These are phyloP conservation scores for Poeciliopsis turrubarensis DNA, from an alignment of 2,113 vertebrate genomes.

Conservation along the genomic window DNA sequence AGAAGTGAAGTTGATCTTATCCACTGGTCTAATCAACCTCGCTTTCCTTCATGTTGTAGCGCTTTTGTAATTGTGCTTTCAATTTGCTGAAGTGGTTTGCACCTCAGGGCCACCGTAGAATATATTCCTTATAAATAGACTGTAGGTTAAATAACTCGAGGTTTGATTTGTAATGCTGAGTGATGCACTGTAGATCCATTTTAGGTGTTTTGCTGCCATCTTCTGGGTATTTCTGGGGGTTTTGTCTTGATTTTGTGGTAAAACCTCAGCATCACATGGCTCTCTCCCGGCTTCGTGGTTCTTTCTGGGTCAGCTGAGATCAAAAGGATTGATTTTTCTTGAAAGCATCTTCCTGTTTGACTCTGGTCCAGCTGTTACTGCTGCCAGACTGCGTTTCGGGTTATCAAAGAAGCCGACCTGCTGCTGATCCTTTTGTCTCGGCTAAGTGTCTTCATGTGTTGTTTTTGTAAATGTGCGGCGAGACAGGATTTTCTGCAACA, in stretches of 20 bases:
- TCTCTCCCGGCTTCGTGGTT: not conserved
- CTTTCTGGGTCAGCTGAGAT: constrained; percentile 22
- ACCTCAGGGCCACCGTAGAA: too few relatives aligned
- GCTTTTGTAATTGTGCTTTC: too few relatives aligned
- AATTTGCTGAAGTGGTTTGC: too few relatives aligned
- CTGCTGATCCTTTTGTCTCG: constrained; percentile 10
- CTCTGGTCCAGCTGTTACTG: constrained; percentile 21
- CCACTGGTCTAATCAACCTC: too few relatives aligned
- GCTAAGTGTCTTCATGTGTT: constrained; percentile 12
- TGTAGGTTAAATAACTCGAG: not conserved
- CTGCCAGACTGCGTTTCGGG: constrained; percentile 5
- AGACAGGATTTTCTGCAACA: constrained; percentile 17
- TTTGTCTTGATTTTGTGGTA: not conserved
- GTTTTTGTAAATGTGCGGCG: constrained; percentile 19
- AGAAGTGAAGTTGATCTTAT: too few relatives aligned
- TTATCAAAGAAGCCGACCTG: constrained; percentile 28
- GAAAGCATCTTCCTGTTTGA: constrained; percentile 38
- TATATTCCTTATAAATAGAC: too few relatives aligned
- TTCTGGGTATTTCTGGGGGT: constrained; percentile 29
- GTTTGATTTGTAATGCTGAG: not conserved
- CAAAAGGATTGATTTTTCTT: constrained; percentile 32
- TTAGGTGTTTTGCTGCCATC: constrained; percentile 51
- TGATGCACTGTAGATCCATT: not conserved
- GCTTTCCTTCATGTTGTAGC: too few relatives aligned
- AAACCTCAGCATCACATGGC: not conserved